A percentile compares a stretch with the other conserved stretches of the same genome.
Evolutionary conservation across 2,888 invertebrate species (phyloP).

Genomic region (Actias luna): DNA sequence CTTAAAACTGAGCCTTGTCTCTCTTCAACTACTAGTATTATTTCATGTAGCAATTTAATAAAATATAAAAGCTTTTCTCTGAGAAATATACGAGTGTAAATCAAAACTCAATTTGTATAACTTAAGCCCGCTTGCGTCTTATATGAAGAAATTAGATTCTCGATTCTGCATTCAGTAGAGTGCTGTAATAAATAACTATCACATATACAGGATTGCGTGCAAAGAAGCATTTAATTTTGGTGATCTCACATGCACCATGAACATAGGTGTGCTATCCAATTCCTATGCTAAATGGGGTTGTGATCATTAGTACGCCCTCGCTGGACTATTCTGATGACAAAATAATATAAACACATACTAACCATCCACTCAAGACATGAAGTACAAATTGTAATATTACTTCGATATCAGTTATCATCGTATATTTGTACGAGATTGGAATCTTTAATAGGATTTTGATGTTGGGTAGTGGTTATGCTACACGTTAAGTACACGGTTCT

Average conservation of each 20-base stretch:
- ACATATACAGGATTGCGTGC: neutral
- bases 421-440: too few relatives aligned
- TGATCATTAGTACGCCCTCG: neutral
- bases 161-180: neutral
- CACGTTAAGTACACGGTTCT: too few relatives aligned
- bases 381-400: neutral
- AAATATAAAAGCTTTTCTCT: too few relatives aligned
- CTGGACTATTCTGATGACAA: too few relatives aligned
- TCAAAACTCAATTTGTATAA: neutral
- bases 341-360: neutral
- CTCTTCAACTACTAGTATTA: too few relatives aligned
- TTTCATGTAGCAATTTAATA: too few relatives aligned
- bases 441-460: too few relatives aligned
- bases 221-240: neutral
- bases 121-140: neutral
- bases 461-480: too few relatives aligned
- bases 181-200: constrained; percentile 8
- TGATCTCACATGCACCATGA: neutral
- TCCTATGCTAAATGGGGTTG: neutral
- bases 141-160: neutral
- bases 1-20: too few relatives aligned
- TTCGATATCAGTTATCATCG: too few relatives aligned
- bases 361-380: neutral
- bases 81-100: neutral
- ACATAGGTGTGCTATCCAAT: neutral